A percentile compares a stretch with the other conserved stretches of the same genome.
phyloP scores from a whole-genome alignment of 2,888 invertebrate species.

The Tachystola acroxantha region DNA sequence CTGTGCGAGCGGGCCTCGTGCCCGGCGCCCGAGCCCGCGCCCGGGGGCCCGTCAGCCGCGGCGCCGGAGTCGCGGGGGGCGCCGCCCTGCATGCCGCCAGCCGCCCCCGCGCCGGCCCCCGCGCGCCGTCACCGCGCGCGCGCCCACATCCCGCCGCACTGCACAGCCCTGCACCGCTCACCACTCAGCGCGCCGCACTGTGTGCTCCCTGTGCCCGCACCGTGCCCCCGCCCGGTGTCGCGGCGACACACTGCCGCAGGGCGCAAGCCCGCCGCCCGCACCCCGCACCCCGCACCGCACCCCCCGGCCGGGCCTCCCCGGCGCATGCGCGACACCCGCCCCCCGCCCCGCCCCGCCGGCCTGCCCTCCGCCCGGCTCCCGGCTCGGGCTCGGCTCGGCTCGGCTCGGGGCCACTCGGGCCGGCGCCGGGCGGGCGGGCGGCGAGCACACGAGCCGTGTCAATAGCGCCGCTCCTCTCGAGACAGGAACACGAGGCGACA shows the following conservation, averaged over 20 bases:
- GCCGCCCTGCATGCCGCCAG: no score
- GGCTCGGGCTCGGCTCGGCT: background rate
- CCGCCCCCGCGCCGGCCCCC: no score
- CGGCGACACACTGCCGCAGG: slow-evolving; percentile 46
- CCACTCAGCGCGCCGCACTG: slow-evolving; percentile 5
- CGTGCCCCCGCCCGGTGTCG: slow-evolving; percentile 33
- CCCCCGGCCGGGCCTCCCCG: slow-evolving; percentile 14
- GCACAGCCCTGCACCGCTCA: slow-evolving; percentile 3
- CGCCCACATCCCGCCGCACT: no score
- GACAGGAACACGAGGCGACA: background rate
- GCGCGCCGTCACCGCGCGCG: no score
- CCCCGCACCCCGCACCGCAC: slow-evolving; percentile 12
- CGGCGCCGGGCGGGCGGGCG: slow-evolving; percentile 6
- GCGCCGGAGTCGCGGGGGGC: no score
- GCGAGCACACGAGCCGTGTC: slow-evolving; percentile 7
- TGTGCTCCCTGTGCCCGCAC: slow-evolving; percentile 1
- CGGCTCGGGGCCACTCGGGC: slow-evolving; percentile 4
- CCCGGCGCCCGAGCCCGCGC: no score
- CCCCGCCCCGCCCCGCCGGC: slow-evolving; percentile 16
- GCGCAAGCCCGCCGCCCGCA: slow-evolving; percentile 14
- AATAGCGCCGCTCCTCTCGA: background rate
- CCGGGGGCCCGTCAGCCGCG: no score
- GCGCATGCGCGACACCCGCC: slow-evolving; percentile 22
- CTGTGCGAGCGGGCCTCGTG: no score
- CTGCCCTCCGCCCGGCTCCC: slow-evolving; percentile 11